Evolutionary conservation across 2,797 vertebrate genomes (phyloP), one percentile per base, ranked within the genome.

Genomic region (Micrastur ruficollis): DNA sequence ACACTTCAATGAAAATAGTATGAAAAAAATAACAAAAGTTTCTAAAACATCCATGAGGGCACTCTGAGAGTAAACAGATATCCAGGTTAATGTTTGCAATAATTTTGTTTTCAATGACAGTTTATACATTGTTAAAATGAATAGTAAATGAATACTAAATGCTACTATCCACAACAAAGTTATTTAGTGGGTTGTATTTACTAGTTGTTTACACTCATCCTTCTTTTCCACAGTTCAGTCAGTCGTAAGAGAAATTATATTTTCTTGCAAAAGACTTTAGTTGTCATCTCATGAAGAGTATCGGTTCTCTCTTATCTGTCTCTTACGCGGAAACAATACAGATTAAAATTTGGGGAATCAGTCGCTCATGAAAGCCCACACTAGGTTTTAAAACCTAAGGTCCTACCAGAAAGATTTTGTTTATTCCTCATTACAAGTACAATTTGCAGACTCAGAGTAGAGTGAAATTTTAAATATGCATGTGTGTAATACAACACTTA

Each of bases 321-420:
- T 80, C 16, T 34, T 46, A 40, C 25, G 27, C 11, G 81, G 46
- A 49, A 79, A 59, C 16, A 68, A 40, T 29, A 55, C 8, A 52
- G 89, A 70, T n/a, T 18, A 40, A 81, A 88, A 78, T 11, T 1
- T 36, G 31, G 12, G 10, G 10, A 85, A 86, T 23, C 8, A 23
- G 4, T 36, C 17, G 17, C 15, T 83, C 16, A 53, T 66, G 38
- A 59, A 81, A 46, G 7, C 7, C 13, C 19, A 32, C 7, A 38
- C 5, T 26, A 40, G 12, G 12, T 32, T 90, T 72, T 55, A 62
- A 59, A 56, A 66, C 29, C 1, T 36, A 67, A 56, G 7, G 3
- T 76, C 5, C n/a, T 18, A 9, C 11, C 14, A 44, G 59, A 61
- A 44, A 42, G 0, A 5, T 4, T 0, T 8, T 26, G 6, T 70